These are phyloP conservation scores for Psylliodes chrysocephalus DNA, from an alignment of 2,888 invertebrate genomes.

Conservation along the genomic window DNA sequence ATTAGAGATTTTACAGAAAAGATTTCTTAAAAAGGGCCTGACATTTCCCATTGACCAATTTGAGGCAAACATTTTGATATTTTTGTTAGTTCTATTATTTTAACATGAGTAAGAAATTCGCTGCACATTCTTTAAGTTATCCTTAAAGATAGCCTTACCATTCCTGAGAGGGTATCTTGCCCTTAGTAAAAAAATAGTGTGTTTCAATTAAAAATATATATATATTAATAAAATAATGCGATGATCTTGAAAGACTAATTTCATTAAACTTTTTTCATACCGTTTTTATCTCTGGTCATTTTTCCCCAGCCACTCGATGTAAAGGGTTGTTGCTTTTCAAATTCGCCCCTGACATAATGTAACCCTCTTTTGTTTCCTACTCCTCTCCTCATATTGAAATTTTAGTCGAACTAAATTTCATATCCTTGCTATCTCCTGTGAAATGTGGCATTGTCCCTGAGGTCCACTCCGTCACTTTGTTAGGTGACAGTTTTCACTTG, in stretches of 20 bases:
- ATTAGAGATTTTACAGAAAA: too few species aligned
- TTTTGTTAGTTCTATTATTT: too few species aligned
- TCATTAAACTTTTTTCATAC: not conserved
- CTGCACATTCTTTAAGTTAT: too few species aligned
- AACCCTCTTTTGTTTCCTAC: slow-evolving; percentile 11
- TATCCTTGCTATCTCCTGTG: slow-evolving; percentile 11
- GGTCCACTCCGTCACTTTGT: slow-evolving; percentile 27
- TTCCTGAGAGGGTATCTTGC: too few species aligned
- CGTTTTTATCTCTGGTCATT: slow-evolving; percentile 10
- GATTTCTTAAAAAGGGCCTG: too few species aligned
- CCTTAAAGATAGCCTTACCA: too few species aligned
- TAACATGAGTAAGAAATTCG: too few species aligned
- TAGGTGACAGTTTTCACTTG: slow-evolving; percentile 22
- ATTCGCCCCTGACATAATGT: slow-evolving; percentile 18
- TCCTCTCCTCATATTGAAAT: slow-evolving; percentile 20
- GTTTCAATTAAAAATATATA: too few species aligned
- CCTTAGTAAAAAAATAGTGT: too few species aligned
- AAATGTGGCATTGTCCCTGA: slow-evolving; percentile 24
- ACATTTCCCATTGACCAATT: too few species aligned
- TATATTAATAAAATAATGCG: not conserved
- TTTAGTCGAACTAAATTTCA: slow-evolving; percentile 18
- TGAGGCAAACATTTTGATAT: too few species aligned
- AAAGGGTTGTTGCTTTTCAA: slow-evolving; percentile 17
- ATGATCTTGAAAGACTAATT: not conserved
- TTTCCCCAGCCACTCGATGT: slow-evolving; percentile 4